These are phyloP conservation scores for Hoplodrina ambigua DNA, from an alignment of 2,888 invertebrate species.

Conservation along the genomic window DNA sequence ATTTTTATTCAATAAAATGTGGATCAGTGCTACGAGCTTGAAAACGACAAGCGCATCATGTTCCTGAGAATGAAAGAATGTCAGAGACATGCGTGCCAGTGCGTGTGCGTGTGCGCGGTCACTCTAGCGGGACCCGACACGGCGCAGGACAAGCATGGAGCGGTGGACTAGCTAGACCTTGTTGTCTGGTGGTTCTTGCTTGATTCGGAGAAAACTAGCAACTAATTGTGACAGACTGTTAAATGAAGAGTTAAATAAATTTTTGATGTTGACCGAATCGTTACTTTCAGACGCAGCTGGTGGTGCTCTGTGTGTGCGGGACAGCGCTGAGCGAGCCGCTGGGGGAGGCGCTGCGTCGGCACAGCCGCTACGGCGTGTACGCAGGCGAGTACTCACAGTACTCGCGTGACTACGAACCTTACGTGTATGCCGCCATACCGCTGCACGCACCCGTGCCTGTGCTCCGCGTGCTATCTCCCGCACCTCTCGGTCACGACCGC, in stretches of 20 bases:
- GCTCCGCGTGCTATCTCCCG: constrained; percentile 74
- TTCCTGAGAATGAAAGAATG: background rate
- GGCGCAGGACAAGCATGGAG: background rate
- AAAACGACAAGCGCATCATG: constrained; percentile 3
- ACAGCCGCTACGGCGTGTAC: constrained; percentile 71
- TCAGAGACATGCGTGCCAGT: background rate
- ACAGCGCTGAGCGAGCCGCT: constrained; percentile 66
- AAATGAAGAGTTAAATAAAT: background rate
- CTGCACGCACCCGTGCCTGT: constrained; percentile 80
- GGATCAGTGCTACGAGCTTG: background rate
- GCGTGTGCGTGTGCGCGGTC: background rate
- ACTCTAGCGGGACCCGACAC: too few species aligned
- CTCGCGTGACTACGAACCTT: constrained; percentile 75
- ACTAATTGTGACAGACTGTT: background rate
- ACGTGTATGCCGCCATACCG: constrained; percentile 80
- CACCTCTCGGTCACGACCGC: constrained; percentile 62
- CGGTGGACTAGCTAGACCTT: background rate
- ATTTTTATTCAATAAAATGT: constrained; percentile 8
- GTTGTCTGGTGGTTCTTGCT: background rate
- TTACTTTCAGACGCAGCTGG: constrained; percentile 70
- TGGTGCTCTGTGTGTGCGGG: constrained; percentile 67
- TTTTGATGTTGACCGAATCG: constrained; percentile 7
- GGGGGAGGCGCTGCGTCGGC: constrained; percentile 64
- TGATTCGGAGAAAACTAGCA: background rate
- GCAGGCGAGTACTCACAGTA: constrained; percentile 66